These are phyloP conservation scores for Rhodeus uyekii DNA, from an alignment of 2,797 vertebrate genomes.

Conservation along the genomic window DNA sequence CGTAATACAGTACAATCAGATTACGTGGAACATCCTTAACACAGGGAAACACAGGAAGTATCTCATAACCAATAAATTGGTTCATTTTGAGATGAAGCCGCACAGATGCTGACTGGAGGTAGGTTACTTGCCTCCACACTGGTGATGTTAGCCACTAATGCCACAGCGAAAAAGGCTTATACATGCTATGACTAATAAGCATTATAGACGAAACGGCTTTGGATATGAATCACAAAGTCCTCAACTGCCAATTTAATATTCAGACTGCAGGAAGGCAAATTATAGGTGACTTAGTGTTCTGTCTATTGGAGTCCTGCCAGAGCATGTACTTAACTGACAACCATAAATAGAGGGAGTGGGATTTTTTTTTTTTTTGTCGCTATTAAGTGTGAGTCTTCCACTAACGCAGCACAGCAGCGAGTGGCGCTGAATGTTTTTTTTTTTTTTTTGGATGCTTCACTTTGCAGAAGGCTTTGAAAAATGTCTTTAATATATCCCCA, in stretches of 20 bases:
- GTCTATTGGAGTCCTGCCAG: constrained; percentile 63
- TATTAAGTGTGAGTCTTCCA: constrained; percentile 70
- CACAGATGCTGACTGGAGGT: constrained; percentile 59
- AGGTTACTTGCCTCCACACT: background rate
- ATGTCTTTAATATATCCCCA: constrained; percentile 53
- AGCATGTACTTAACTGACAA: constrained; percentile 66
- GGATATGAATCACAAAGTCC: constrained; percentile 72
- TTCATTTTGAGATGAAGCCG: constrained; percentile 65
- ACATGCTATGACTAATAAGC: constrained; percentile 69
- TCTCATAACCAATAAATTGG: constrained; percentile 49
- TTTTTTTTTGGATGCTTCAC: constrained; percentile 40
- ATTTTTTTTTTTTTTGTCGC: constrained; percentile 59
- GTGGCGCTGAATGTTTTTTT: constrained; percentile 28
- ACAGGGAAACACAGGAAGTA: constrained; percentile 56
- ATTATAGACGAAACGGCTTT: constrained; percentile 59
- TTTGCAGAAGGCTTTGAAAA: constrained; percentile 52
- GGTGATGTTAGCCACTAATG: constrained; percentile 31
- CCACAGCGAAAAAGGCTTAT: constrained; percentile 53
- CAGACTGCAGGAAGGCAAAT: constrained; percentile 70
- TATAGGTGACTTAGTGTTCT: constrained; percentile 73
- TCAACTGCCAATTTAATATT: constrained; percentile 73
- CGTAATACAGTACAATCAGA: constrained; percentile 50
- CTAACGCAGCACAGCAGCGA: constrained; percentile 36
- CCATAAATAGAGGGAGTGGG: constrained; percentile 66
- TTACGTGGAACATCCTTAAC: constrained; percentile 58